Percentiles rank a stretch among this genome's conserved stretches.
Evolutionary conservation across 2,797 vertebrate species (phyloP).

Genomic region (Xenopus petersii): DNA sequence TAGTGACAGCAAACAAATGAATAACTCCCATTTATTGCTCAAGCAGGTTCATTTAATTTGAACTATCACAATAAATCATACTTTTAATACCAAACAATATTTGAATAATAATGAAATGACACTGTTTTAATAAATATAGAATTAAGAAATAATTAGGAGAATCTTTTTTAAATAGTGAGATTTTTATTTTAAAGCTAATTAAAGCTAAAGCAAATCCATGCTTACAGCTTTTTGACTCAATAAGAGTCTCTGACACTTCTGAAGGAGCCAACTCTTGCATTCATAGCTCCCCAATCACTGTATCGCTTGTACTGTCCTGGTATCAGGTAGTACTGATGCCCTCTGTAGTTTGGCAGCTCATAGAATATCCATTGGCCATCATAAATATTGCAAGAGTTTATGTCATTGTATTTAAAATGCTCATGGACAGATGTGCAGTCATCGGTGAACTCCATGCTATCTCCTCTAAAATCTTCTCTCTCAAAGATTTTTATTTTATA

Average conservation of each 20-base stretch:
- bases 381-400: slow-evolving; percentile 51
- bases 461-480: slow-evolving; percentile 54
- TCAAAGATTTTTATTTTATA: slow-evolving; percentile 53
- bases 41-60: too few species aligned
- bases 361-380: slow-evolving; percentile 56
- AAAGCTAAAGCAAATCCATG: too few species aligned
- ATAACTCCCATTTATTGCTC: too few species aligned
- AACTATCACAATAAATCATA: too few species aligned
- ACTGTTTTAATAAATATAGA: too few species aligned
- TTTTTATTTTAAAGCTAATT: slow-evolving; percentile 27
- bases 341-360: slow-evolving; percentile 51
- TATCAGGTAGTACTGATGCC: slow-evolving; percentile 53
- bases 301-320: slow-evolving; percentile 49
- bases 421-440: slow-evolving; percentile 57
- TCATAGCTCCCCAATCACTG: slow-evolving; percentile 46
- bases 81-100: too few species aligned
- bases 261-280: slow-evolving; percentile 52
- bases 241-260: slow-evolving; percentile 49
- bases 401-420: slow-evolving; percentile 52
- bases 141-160: too few species aligned
- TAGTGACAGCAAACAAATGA: too few species aligned
- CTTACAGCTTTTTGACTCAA: slow-evolving; percentile 21
- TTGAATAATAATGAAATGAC: too few species aligned
- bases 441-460: slow-evolving; percentile 50
- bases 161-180: too few species aligned